Evolutionary conservation across 2,797 vertebrate genomes (phyloP), one percentile per base, ranked within the genome.

Genomic region (Syndactyla subalaris): DNA sequence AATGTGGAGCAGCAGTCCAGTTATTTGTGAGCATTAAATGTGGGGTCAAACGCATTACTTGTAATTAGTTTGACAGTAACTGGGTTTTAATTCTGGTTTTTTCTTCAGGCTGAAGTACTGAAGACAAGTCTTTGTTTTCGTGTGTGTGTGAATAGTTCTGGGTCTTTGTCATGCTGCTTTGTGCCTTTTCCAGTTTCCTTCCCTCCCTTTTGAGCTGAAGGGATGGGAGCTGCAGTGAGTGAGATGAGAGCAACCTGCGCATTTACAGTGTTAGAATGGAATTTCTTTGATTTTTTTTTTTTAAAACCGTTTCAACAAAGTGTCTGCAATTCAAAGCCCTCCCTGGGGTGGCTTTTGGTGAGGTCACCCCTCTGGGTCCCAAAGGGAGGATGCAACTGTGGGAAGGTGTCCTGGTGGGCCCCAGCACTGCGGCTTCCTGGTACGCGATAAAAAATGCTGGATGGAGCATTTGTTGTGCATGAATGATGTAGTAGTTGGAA

Each of bases 401-500:
- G n/a, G 51, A 36, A 68, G 70, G 76, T 27, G 12, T 48, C 80
- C 39, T 62, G 43, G 22, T 39, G 30, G 59, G 26, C 36, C 62
- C 78, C 13, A 2, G 59, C 58, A 3, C 46, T 27, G 39, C 30
- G 24, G 70, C 45, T 65, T 81, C 80, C 65, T 72, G 65, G 36
- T 63, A 5, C 0, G 0, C 27, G 91, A 18, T 67, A 22, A 65
- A 77, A 93, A 70, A 57, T 30, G 62, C 70, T 66, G 73, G 70
- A 52, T 66, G 68, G 66, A 67, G 55, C 51, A n/a, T 96, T 94
- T 80, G 71, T 84, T 86, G 74, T 80, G 79, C 59, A 57, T 26
- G 3, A 70, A 65, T 63, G 89, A 86, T 92, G 85, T 57, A 88
- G 85, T 67, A 91, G 59, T 82, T 92, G 88, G 80, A 93, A 88